Evolutionary conservation across 2,888 invertebrate species (phyloP).

Genomic region (Ptycholaimellus sp.): DNA sequence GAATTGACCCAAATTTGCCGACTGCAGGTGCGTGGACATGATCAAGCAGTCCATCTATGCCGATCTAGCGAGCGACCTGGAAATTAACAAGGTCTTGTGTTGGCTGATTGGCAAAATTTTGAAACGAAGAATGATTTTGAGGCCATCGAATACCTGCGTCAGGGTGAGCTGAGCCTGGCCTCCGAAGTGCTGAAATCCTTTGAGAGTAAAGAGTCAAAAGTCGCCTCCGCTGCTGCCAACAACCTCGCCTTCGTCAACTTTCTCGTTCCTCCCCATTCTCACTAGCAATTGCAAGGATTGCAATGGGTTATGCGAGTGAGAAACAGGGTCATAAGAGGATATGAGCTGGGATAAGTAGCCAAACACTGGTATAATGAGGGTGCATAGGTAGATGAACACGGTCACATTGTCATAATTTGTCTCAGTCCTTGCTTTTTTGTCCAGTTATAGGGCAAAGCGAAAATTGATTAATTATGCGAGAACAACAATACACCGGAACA

Average conservation of each 20-base stretch:
- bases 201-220: conserved; percentile 54
- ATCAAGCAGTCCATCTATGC: conserved; percentile 64
- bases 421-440: no score
- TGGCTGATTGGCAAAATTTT: not conserved
- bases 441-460: no score
- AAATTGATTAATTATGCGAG: no score
- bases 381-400: no score
- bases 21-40: conserved; percentile 82
- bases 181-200: conserved; percentile 59
- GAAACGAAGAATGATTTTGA: not conserved
- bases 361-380: no score
- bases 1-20: no score
- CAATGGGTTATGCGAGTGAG: not conserved
- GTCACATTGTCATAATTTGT: no score
- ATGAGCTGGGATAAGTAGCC: not conserved
- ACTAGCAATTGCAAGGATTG: not conserved
- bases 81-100: conserved; percentile 58
- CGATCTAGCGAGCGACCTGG: conserved; percentile 57
- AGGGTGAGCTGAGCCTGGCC: conserved; percentile 48
- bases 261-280: conserved; percentile 39
- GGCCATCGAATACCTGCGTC: conserved; percentile 45
- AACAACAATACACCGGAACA: no score
- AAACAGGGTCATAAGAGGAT: not conserved
- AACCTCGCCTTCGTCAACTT: conserved; percentile 62
- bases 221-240: conserved; percentile 56